phyloP scores from a whole-genome alignment of 2,113 vertebrate genomes.

The Thryonomys swinderianus region DNA sequence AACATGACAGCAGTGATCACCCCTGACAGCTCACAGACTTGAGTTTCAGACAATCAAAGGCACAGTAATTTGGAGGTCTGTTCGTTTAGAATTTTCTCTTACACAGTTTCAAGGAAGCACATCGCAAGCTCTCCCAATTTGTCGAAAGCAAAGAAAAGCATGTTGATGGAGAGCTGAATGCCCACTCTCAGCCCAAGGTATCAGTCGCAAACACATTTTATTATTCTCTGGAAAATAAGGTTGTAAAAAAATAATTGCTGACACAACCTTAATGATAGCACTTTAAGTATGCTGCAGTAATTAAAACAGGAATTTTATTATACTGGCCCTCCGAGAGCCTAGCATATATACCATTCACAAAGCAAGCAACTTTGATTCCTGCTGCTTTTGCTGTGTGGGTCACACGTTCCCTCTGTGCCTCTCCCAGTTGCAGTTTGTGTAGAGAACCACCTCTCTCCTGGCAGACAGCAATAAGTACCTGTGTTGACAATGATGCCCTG shows the following conservation, averaged over 20 bases:
- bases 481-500: constrained; percentile 55
- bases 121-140: not conserved
- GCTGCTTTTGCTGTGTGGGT: constrained; percentile 69
- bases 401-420: constrained; percentile 51
- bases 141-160: constrained; percentile 39
- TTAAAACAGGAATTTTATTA: constrained; percentile 78
- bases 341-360: constrained; percentile 30
- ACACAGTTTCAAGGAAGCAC: not conserved
- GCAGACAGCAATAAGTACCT: not conserved
- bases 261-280: constrained; percentile 71
- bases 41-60: constrained; percentile 67
- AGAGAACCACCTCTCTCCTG: constrained; percentile 47
- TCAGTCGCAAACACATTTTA: constrained; percentile 68
- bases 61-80: constrained; percentile 31
- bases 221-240: constrained; percentile 77
- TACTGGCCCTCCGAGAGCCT: constrained; percentile 56
- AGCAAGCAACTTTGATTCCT: constrained; percentile 70
- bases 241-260: constrained; percentile 83
- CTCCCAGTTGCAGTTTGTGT: not conserved
- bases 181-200: constrained; percentile 41
- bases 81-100: not conserved
- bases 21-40: constrained; percentile 61
- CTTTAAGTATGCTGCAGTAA: constrained; percentile 76
- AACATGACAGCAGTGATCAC: not conserved
- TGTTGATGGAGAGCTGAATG: not conserved